Base-by-base conservation (phyloP, 2,113 vertebrate species). In the Dissostichus mawsoni region DNA sequence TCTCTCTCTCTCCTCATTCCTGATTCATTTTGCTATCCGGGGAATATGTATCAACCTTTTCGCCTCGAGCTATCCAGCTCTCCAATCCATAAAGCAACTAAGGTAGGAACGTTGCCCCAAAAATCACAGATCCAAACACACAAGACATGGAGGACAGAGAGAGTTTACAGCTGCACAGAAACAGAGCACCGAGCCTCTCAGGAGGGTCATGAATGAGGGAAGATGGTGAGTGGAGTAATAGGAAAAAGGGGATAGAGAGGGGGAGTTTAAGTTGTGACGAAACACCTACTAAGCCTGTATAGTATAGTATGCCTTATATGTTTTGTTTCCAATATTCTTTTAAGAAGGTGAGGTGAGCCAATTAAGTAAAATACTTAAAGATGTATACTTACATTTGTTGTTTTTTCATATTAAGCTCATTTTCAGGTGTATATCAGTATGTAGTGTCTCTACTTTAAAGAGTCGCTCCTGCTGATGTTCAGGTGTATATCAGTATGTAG, bases 1-100 rank as follows among this genome's bases (percentile, higher is more conserved):
- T 20, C 20, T 20, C 20, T 33, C 55, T 11, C 57, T 29, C 63
- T 12, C 59, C 59, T 81, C 20, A 68, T 77, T 64, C 33, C 57
- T 41, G 55, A 81, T 83, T 80, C 67, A 80, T 51, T 67, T 45
- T 45, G 62, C 52, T 61, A 52, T 81, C 66, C 20, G 11, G 44
- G 67, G 57, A 78, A 86, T 81, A 68, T 77, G 56, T 25, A 82
- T 71, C 56, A 78, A 71, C 29, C 29, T 75, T 82, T 74, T 71
- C 65, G 74, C 80, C 75, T 63, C 50, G 36, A 74, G 74, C 65
- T 47, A 59, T 65, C 50, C 64, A 72, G 55, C 56, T 51, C 53
- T 57, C 63, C 44, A 9, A 50, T 80, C 67, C 67, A 74, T 77
- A 76, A 74, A 48, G 71, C 68, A 48, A 11, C 75, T 36, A 41